A percentile compares a stretch with the other conserved stretches of the same genome.
These are phyloP conservation scores for Linyphia triangularis DNA, from an alignment of 2,888 invertebrate genomes.

Conservation along the genomic window DNA sequence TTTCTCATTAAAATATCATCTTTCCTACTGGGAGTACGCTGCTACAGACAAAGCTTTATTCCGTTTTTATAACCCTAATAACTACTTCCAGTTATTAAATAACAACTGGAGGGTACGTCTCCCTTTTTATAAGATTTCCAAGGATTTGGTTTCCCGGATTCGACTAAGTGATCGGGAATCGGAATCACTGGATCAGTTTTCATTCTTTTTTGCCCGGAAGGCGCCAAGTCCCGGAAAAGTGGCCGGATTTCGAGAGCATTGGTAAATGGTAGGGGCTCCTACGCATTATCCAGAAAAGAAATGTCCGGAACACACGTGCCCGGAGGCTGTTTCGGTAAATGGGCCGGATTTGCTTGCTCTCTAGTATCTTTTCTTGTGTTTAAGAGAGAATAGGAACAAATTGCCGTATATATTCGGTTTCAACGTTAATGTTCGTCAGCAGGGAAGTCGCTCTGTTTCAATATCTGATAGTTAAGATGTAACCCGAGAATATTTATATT, in stretches of 20 bases:
- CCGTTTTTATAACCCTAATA: slow-evolving; percentile 56
- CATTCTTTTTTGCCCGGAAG: slow-evolving; percentile 50
- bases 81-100: slow-evolving; percentile 17
- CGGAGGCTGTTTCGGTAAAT: slow-evolving; percentile 19
- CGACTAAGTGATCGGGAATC: slow-evolving; percentile 24
- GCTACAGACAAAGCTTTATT: not conserved
- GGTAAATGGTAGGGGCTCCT: not conserved
- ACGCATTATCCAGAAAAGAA: slow-evolving; percentile 38
- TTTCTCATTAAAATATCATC: slow-evolving; percentile 41
- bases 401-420: slow-evolving; percentile 27
- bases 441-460: too few relatives aligned
- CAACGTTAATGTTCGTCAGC: too few relatives aligned
- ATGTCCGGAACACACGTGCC: slow-evolving; percentile 1
- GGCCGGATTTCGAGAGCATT: slow-evolving; percentile 20
- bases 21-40: not conserved
- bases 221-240: slow-evolving; percentile 21
- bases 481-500: too few relatives aligned
- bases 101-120: slow-evolving; percentile 5
- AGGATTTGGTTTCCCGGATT: slow-evolving; percentile 7
- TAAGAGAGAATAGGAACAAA: slow-evolving; percentile 22
- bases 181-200: slow-evolving; percentile 8
- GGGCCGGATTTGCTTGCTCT: not conserved
- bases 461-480: too few relatives aligned
- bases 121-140: slow-evolving; percentile 16
- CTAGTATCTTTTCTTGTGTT: slow-evolving; percentile 14